A percentile compares a stretch with the other conserved stretches of the same genome.
phyloP scores from a whole-genome alignment of 1,140 invertebrate species.

The Halictus rubicundus region DNA sequence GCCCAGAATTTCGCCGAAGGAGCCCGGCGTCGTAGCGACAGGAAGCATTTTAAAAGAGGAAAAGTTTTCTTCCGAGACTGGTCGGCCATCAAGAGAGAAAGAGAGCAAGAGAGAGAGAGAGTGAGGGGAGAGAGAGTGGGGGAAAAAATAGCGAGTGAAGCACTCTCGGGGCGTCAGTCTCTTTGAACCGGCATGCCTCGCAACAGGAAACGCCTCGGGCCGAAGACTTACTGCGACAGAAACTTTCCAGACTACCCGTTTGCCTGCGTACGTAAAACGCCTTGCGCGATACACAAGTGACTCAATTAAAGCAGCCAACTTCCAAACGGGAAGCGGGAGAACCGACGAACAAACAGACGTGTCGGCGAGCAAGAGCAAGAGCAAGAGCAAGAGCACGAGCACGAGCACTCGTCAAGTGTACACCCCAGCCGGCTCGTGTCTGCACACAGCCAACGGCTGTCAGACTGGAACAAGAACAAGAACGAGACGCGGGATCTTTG shows the following conservation, averaged over 20 bases:
- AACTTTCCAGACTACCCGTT: conserved; percentile 52
- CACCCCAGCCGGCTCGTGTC: conserved; percentile 13
- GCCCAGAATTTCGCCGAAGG: neutral
- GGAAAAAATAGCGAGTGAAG: conserved; percentile 17
- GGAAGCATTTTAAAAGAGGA: neutral
- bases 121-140: neutral
- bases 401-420: conserved; percentile 27
- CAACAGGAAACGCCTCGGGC: conserved; percentile 40
- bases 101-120: neutral
- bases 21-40: neutral
- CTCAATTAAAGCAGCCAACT: conserved; percentile 63
- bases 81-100: neutral
- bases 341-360: conserved; percentile 52
- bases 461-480: neutral
- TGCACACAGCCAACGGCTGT: conserved; percentile 4
- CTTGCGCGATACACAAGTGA: conserved; percentile 58
- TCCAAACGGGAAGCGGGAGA: conserved; percentile 41
- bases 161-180: conserved; percentile 7
- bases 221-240: conserved; percentile 49
- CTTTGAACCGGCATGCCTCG: conserved; percentile 34
- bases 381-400: too few species aligned
- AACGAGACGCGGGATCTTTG: neutral
- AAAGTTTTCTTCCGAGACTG: conserved; percentile 9
- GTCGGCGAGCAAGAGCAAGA: conserved; percentile 2
- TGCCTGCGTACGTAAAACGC: conserved; percentile 58